These are phyloP conservation scores for Beroe ovata DNA, from an alignment of 37 sponge, comb jelly and placozoan species.

Conservation along the genomic window DNA sequence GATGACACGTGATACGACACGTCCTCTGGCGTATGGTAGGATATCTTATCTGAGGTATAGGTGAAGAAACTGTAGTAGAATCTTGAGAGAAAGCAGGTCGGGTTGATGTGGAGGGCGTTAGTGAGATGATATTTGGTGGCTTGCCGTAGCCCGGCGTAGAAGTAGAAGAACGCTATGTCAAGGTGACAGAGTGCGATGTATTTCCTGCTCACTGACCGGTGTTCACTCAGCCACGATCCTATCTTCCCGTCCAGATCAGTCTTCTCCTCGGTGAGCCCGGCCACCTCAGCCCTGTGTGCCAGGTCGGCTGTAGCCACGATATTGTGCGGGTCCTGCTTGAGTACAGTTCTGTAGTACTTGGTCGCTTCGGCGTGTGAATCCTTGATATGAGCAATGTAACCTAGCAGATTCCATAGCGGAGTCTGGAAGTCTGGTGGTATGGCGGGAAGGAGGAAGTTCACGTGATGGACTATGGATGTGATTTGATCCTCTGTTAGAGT, in stretches of 20 bases:
- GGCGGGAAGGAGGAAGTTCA: slow-evolving; percentile 52
- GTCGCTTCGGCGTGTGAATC: slow-evolving; percentile 9
- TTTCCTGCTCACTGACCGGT: background rate
- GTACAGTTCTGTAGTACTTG: slow-evolving; percentile 38
- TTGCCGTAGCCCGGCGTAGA: slow-evolving; percentile 51
- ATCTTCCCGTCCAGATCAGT: background rate
- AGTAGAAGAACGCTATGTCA: slow-evolving; percentile 49
- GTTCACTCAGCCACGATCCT: background rate
- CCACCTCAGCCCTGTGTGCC: background rate
- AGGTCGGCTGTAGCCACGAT: slow-evolving; percentile 43
- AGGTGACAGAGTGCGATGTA: slow-evolving; percentile 41
- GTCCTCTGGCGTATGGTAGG: slow-evolving; percentile 9
- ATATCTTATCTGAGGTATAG: slow-evolving; percentile 17
- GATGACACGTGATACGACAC: slow-evolving; percentile 14
- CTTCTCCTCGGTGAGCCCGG: slow-evolving; percentile 5
- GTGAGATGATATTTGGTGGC: slow-evolving; percentile 39
- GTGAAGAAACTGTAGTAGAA: slow-evolving; percentile 48
- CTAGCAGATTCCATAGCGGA: slow-evolving; percentile 39
- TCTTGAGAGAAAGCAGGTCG: background rate
- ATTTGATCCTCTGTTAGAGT: slow-evolving; percentile 5
- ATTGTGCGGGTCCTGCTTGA: slow-evolving; percentile 35
- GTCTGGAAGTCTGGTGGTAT: slow-evolving; percentile 43
- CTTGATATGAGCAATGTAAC: slow-evolving; percentile 43
- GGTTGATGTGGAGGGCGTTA: slow-evolving; percentile 25
- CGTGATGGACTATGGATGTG: slow-evolving; percentile 18